A percentile compares a stretch with the other conserved stretches of the same genome.
Conservation (phyloP, 1,140 invertebrate species). For the Drosophila willistoni region DNA sequence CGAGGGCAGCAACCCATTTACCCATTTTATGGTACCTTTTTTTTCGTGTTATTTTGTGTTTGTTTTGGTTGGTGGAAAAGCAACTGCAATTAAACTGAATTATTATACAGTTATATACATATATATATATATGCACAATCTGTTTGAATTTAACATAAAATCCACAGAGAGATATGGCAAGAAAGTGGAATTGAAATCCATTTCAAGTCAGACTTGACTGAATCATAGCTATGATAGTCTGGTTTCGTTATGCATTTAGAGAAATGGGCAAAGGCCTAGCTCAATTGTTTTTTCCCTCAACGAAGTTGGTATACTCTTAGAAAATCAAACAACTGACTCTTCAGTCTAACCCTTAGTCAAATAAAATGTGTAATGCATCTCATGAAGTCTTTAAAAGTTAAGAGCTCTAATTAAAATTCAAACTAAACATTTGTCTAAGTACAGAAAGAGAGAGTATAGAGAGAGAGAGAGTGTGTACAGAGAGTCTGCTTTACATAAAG, state of each 20-base stretch:
- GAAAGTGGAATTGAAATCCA: not conserved
- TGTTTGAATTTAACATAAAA: not conserved
- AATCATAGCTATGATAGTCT: not conserved
- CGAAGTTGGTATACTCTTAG: not conserved
- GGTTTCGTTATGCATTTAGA: constrained; percentile 1
- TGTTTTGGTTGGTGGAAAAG: constrained; percentile 20
- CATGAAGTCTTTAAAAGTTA: too few relatives aligned
- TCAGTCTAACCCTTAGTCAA: too few relatives aligned
- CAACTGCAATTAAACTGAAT: constrained; percentile 2
- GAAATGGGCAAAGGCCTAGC: not conserved
- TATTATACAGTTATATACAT: not conserved
- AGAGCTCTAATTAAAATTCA: too few relatives aligned
- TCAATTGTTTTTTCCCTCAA: not conserved
- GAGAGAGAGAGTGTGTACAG: too few relatives aligned
- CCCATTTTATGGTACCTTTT: constrained; percentile 40
- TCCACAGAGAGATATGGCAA: not conserved
- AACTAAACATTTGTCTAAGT: too few relatives aligned
- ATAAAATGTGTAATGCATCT: too few relatives aligned
- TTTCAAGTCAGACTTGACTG: not conserved
- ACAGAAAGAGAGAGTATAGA: too few relatives aligned
- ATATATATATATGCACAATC: not conserved
- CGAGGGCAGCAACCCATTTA: constrained; percentile 57
- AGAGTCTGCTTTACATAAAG: not conserved
- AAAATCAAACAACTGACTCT: too few relatives aligned
- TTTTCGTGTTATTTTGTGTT: constrained; percentile 36